phyloP scores from a whole-genome alignment of 2,888 invertebrate genomes.

The Zygothrica quintamaculata region DNA sequence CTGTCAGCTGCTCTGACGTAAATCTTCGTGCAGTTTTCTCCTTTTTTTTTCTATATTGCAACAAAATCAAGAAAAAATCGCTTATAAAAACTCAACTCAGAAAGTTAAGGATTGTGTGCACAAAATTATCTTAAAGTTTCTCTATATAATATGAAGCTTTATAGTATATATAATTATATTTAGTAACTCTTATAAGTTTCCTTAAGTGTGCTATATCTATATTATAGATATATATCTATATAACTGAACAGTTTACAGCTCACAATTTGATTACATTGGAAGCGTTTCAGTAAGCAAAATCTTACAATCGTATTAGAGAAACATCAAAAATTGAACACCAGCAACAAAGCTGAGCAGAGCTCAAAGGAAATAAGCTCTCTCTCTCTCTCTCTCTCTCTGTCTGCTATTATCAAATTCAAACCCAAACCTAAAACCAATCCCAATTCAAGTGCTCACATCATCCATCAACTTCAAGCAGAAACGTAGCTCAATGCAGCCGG shows the following conservation, averaged over 20 bases:
- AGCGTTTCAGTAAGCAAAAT: neutral
- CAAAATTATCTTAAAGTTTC: too few relatives aligned
- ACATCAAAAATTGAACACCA: conserved; percentile 33
- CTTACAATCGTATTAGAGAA: conserved; percentile 32
- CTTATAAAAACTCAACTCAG: conserved; percentile 1
- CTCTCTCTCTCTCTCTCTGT: too few relatives aligned
- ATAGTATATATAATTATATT: too few relatives aligned
- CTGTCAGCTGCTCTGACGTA: conserved; percentile 37
- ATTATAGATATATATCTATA: too few relatives aligned
- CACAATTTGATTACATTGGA: neutral
- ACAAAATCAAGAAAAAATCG: conserved; percentile 29
- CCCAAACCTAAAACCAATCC: neutral
- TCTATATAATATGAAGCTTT: too few relatives aligned
- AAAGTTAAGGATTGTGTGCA: conserved; percentile 3
- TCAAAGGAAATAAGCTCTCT: conserved; percentile 8
- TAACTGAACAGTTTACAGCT: too few relatives aligned
- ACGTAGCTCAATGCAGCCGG: conserved; percentile 42
- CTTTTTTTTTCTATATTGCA: conserved; percentile 29
- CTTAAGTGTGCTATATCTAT: too few relatives aligned
- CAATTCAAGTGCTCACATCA: conserved; percentile 39
- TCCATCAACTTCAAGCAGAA: conserved; percentile 59
- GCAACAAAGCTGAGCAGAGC: conserved; percentile 5
- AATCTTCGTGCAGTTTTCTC: conserved; percentile 17
- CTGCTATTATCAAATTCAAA: too few relatives aligned
- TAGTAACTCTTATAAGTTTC: too few relatives aligned